A percentile compares a stretch with the other conserved stretches of the same genome.
Conservation (phyloP, 2,888 invertebrate species). For the Laspeyria flexula region DNA sequence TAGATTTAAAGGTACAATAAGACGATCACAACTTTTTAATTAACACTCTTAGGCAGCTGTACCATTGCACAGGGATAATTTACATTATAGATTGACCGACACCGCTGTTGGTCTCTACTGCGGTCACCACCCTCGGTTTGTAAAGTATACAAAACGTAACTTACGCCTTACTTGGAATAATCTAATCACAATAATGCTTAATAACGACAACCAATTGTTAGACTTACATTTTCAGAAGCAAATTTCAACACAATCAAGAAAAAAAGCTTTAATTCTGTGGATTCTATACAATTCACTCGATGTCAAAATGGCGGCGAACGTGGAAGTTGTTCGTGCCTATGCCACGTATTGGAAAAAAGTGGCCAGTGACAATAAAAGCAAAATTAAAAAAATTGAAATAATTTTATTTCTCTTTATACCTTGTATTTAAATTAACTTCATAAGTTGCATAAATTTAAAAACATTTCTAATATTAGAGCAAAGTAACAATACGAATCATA, state of each 20-base stretch:
- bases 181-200: constrained; percentile 18
- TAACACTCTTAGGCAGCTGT: constrained; percentile 7
- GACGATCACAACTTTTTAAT: constrained; percentile 5
- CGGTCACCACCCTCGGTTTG: constrained; percentile 83
- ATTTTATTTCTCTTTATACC: too few relatives aligned
- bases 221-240: constrained; percentile 85
- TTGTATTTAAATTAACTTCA: too few relatives aligned
- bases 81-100: constrained; percentile 78
- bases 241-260: constrained; percentile 86
- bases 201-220: constrained; percentile 19
- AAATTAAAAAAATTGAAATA: background rate
- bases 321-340: constrained; percentile 91
- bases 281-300: constrained; percentile 90
- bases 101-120: constrained; percentile 84
- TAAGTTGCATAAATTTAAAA: too few relatives aligned
- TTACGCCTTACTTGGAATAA: constrained; percentile 29
- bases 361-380: constrained; percentile 66
- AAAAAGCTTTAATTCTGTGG: constrained; percentile 89
- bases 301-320: constrained; percentile 94
- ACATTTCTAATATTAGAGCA: too few relatives aligned
- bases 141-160: constrained; percentile 49
- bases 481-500: too few relatives aligned
- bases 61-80: constrained; percentile 31
- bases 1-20: background rate
- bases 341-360: constrained; percentile 91